phyloP scores from a whole-genome alignment of 2,888 invertebrate species.

The Agrotis exclamationis region DNA sequence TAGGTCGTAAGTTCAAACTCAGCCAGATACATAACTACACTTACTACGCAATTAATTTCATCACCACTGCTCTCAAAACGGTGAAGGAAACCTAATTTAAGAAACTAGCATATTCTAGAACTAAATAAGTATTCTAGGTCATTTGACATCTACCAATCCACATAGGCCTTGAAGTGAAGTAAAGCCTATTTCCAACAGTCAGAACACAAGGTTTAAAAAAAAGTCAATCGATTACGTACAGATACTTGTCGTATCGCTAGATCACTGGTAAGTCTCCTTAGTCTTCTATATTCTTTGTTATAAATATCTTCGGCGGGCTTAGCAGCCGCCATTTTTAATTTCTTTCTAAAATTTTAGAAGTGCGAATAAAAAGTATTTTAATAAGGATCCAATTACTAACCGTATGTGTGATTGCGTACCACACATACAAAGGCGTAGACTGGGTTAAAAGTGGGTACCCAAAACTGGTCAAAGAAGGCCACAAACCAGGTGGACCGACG shows the following conservation, averaged over 20 bases:
- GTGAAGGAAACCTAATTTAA: no score
- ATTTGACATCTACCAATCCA: no score
- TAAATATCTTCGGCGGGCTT: conserved; percentile 88
- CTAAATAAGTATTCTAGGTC: no score
- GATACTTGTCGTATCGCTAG: conserved; percentile 93
- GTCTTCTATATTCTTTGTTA: conserved; percentile 93
- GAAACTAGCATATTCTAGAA: no score
- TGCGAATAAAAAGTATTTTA: conserved; percentile 11
- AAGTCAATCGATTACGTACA: conserved; percentile 88
- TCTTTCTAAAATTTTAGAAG: conserved; percentile 22
- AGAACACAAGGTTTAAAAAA: background rate
- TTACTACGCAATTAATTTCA: no score
- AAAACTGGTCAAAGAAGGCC: no score
- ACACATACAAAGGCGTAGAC: background rate
- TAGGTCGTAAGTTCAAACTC: background rate
- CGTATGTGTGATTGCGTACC: background rate
- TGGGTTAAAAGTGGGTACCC: no score
- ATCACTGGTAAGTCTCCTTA: conserved; percentile 93
- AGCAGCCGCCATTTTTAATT: conserved; percentile 76
- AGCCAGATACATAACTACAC: no score
- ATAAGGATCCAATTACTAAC: background rate
- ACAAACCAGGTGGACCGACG: no score
- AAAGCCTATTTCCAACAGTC: no score
- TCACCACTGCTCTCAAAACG: no score
- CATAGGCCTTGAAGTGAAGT: no score